Conservation (phyloP, 2,888 invertebrate species). For the Agrotis clavis region DNA sequence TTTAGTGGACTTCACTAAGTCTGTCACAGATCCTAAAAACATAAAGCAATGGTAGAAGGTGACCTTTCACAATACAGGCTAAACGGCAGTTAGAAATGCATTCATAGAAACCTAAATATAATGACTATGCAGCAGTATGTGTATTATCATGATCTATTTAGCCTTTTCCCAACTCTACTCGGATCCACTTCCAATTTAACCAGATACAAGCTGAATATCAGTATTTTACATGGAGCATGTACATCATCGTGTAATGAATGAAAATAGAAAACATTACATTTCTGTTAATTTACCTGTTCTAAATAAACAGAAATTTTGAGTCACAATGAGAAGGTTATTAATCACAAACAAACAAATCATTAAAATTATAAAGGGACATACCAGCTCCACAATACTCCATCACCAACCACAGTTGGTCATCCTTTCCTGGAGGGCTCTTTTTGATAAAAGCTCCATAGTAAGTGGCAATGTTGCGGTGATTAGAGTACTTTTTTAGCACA, state of each 20-base stretch:
- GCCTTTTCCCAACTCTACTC: too few species aligned
- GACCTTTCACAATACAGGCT: not conserved
- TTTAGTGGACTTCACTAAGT: conserved; percentile 99
- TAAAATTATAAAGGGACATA: conserved; percentile 65
- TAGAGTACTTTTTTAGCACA: conserved; percentile 99
- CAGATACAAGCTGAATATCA: too few species aligned
- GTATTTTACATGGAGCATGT: not conserved
- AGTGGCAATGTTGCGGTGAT: conserved; percentile 99
- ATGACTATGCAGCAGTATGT: not conserved
- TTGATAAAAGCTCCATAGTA: conserved; percentile 99
- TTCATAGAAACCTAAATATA: not conserved
- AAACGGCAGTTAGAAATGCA: not conserved
- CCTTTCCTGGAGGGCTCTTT: conserved; percentile 99
- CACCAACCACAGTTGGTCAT: conserved; percentile 99
- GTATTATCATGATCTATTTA: too few species aligned
- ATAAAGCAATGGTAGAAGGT: conserved; percentile 6
- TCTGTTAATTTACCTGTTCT: conserved; percentile 42
- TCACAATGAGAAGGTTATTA: conserved; percentile 19
- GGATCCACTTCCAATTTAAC: too few species aligned
- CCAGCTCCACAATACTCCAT: conserved; percentile 99
- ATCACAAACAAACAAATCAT: conserved; percentile 12
- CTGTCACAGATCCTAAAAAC: conserved; percentile 96
- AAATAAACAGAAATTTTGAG: conserved; percentile 36
- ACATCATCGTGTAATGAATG: conserved; percentile 5
- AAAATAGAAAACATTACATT: conserved; percentile 13